Evolutionary conservation across 2,888 invertebrate genomes (phyloP), one percentile per base, ranked within the genome.

Genomic region (Prenolepis imparis): DNA sequence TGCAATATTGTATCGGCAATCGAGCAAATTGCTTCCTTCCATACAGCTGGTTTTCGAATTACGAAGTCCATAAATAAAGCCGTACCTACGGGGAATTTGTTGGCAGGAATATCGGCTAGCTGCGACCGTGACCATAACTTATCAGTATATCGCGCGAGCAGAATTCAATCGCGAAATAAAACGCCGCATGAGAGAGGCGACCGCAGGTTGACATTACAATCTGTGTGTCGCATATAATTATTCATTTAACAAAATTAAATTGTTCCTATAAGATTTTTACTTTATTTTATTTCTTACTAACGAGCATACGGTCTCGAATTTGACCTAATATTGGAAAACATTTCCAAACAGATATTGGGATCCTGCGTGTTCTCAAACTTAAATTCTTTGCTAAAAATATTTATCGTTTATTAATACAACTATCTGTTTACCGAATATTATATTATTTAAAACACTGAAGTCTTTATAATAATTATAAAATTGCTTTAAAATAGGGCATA

Each of bases 1-100:
- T 24, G 75, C 59, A 66, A 84, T 86, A 84, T 89, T 84, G 89
- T 84, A 88, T 87, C 74, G 87, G 77, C 70, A 70, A 63, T 61
- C 84, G 81, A 87, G 87, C 89, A 84, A 89, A 89, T 88, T 89
- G 87, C 89, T 88, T 88, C 84, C 89, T 85, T 82, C 85, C 84
- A 80, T 85, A 83, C 74, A 64, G 55, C 81, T 84, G 86, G 82
- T 89, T 88, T 88, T 85, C 85, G 87, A 87, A 89, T 88, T 83
- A 88, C 89, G 83, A 85, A 83, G 84, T 83, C 88, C 88, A 87
- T 89, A 89, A 89, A 89, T 89, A 88, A 66, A 66, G 57, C 28
- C 70, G 61, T 72, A 67, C 63, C 84, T 85, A 82, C 36, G 75
- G 84, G 82, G 82, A 88, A 89, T 89, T 88, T 87, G 85, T 85